phyloP scores from a whole-genome alignment of 2,113 vertebrate genomes.

The Turdus rufiventris region DNA sequence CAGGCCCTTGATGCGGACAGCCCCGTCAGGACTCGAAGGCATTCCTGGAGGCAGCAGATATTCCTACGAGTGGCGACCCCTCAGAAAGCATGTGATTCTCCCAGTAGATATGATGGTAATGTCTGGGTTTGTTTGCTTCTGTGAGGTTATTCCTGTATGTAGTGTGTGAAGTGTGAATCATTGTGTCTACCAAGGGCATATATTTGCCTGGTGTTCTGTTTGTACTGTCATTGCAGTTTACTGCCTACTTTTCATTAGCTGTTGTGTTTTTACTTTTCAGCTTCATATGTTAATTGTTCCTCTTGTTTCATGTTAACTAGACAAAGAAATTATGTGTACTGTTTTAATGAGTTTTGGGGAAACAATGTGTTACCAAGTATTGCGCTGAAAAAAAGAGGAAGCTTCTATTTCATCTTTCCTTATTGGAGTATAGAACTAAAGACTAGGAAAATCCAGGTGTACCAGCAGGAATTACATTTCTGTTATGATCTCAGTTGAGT shows the following conservation, averaged over 20 bases:
- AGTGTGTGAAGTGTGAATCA: neutral
- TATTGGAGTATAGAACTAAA: neutral
- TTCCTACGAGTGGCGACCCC: slow-evolving; percentile 96
- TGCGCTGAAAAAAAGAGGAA: neutral
- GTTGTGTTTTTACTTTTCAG: neutral
- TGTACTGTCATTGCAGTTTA: neutral
- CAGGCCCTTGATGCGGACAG: slow-evolving; percentile 55
- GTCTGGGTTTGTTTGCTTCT: neutral
- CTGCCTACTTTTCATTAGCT: neutral
- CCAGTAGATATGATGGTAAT: slow-evolving; percentile 79
- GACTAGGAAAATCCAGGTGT: neutral
- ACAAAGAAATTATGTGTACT: neutral
- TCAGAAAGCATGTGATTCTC: slow-evolving; percentile 85
- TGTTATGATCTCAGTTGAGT: neutral
- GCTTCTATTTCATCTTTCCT: neutral
- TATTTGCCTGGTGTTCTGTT: neutral
- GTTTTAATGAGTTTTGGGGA: neutral
- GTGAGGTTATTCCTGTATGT: rapidly evolving
- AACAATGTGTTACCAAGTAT: neutral
- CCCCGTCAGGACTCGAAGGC: slow-evolving; percentile 81
- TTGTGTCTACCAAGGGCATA: rapidly evolving
- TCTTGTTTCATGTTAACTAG: neutral
- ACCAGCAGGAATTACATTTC: neutral
- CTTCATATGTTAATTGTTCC: neutral
- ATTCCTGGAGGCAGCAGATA: slow-evolving; percentile 98